These are phyloP conservation scores for Diadumene lineata DNA, from an alignment of 92 coral and sea anemone species.

Conservation along the genomic window DNA sequence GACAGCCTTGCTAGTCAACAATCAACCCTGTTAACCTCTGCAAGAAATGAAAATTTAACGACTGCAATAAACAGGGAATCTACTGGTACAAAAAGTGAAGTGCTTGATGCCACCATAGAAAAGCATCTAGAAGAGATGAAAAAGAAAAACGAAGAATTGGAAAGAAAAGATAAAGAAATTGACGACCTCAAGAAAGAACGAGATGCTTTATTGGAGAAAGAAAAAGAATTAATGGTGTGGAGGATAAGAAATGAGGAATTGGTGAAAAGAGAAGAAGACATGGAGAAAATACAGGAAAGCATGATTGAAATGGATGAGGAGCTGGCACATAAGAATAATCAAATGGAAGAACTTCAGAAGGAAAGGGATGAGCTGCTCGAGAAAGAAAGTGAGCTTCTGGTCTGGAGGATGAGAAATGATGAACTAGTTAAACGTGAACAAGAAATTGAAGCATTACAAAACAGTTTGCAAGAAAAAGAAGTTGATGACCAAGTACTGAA, in stretches of 20 bases:
- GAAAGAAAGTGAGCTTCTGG: conserved; percentile 45
- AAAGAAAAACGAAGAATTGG: conserved; percentile 37
- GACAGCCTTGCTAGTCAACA: conserved; percentile 31
- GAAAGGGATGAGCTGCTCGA: conserved; percentile 57
- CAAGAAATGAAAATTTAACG: too few relatives aligned
- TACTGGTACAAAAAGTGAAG: conserved; percentile 5
- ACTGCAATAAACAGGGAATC: too few relatives aligned
- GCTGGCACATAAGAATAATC: conserved; percentile 46
- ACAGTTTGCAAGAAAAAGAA: conserved; percentile 10
- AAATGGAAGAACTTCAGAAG: conserved; percentile 46
- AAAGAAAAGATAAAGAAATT: conserved; percentile 53
- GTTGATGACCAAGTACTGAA: conserved; percentile 20
- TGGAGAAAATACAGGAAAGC: conserved; percentile 23
- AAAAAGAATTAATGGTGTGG: conserved; percentile 42
- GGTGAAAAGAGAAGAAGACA: conserved; percentile 36
- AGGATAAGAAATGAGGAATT: conserved; percentile 32
- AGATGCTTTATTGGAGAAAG: conserved; percentile 48
- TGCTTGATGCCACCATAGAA: conserved; percentile 15
- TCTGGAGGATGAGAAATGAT: conserved; percentile 37
- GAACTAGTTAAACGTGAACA: conserved; percentile 39
- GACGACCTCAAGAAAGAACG: conserved; percentile 50
- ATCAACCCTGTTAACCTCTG: too few relatives aligned
- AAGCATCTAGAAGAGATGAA: conserved; percentile 50
- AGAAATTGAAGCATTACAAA: conserved; percentile 34
- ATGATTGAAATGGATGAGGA: conserved; percentile 11